A percentile compares a stretch with the other conserved stretches of the same genome.
Evolutionary conservation across 1,140 invertebrate genomes (phyloP).

Genomic region (Hycleus cichorii): DNA sequence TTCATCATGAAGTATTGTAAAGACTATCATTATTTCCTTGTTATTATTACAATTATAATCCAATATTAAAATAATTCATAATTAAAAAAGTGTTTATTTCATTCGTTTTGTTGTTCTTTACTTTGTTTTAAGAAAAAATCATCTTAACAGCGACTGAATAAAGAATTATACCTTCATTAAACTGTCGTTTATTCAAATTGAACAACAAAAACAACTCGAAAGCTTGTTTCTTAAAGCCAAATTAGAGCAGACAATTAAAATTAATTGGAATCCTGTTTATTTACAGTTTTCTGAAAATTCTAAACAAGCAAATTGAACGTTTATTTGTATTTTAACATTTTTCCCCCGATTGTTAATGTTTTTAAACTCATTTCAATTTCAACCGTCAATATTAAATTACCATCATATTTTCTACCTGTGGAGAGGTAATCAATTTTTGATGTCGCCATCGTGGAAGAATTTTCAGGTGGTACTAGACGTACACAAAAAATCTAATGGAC

Average conservation of each 20-base stretch:
- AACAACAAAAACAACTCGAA: constrained; percentile 9
- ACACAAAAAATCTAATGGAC: constrained; percentile 12
- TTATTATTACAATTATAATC: too few species aligned
- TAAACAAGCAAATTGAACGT: background rate
- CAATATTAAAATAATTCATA: background rate
- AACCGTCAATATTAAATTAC: too few species aligned
- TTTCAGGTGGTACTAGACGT: background rate
- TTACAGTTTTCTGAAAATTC: constrained; percentile 10
- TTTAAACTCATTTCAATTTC: too few species aligned
- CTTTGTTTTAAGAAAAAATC: constrained; percentile 2
- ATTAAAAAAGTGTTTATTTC: constrained; percentile 18
- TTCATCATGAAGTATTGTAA: too few species aligned
- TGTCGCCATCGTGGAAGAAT: too few species aligned
- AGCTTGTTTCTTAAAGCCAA: constrained; percentile 10
- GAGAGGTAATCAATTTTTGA: too few species aligned
- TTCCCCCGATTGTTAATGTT: too few species aligned
- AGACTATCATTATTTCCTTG: too few species aligned
- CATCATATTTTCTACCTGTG: too few species aligned
- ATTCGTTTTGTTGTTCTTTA: constrained; percentile 4
- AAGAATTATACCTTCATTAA: constrained; percentile 26
- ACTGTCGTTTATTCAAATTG: constrained; percentile 17
- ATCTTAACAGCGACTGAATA: background rate
- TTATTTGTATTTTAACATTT: too few species aligned
- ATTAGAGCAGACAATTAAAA: constrained; percentile 22
- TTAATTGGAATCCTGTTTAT: constrained; percentile 21